phyloP scores from a whole-genome alignment of 1,140 invertebrate species.

The Onthophagus taurus region DNA sequence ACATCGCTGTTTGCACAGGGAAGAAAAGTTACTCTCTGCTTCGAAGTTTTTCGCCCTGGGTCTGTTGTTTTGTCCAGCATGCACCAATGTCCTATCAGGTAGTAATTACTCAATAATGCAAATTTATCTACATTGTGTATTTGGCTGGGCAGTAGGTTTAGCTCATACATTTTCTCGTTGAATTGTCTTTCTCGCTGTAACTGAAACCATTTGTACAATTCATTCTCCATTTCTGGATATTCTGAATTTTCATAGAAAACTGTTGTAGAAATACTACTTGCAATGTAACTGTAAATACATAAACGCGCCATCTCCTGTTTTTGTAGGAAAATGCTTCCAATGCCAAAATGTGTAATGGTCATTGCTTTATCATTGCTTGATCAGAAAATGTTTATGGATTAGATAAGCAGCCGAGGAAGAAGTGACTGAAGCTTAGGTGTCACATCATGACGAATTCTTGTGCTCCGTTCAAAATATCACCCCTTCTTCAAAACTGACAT shows the following conservation, averaged over 20 bases:
- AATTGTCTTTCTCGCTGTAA: conserved; percentile 1
- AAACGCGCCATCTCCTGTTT: too few relatives aligned
- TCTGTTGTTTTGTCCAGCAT: conserved; percentile 25
- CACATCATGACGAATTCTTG: too few relatives aligned
- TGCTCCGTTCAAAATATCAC: too few relatives aligned
- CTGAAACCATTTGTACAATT: conserved; percentile 10
- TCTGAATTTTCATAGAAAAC: background rate
- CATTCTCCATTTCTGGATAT: conserved; percentile 4
- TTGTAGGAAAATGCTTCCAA: too few relatives aligned
- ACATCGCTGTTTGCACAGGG: conserved; percentile 23
- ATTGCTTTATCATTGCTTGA: too few relatives aligned
- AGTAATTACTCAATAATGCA: conserved; percentile 23
- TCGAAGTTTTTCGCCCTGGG: conserved; percentile 28
- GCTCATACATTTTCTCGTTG: conserved; percentile 16
- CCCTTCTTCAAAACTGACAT: too few relatives aligned
- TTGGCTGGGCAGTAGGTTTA: conserved; percentile 12
- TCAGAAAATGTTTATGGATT: too few relatives aligned
- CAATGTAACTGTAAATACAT: conserved; percentile 5
- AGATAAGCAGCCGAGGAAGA: too few relatives aligned
- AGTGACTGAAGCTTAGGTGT: too few relatives aligned
- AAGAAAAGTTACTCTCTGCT: conserved; percentile 22
- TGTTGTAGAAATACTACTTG: background rate
- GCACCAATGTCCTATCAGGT: conserved; percentile 16
- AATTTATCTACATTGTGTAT: conserved; percentile 25
- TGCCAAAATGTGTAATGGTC: too few relatives aligned